Base-by-base conservation (phyloP, 1,140 invertebrate species). In the Ips nitidus region DNA sequence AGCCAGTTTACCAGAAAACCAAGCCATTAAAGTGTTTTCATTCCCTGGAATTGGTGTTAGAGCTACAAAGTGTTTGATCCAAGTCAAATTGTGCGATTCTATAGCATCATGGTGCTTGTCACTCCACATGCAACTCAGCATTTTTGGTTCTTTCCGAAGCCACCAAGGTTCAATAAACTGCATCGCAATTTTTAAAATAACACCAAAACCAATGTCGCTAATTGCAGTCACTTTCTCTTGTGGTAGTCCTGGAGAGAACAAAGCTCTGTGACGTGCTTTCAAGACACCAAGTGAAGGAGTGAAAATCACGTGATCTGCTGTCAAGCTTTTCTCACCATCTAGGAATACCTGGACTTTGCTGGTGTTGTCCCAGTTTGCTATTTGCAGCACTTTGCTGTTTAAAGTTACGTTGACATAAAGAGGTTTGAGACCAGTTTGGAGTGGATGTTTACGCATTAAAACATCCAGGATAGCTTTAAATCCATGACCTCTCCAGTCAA, bases 131-230 rank as follows among this genome's bases (percentile, higher is more conserved):
- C 85, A 53, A 81, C 81, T 67, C 83, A 79, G 36, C 7, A 64
- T 61, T 37, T 50, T 64, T 5, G 61, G 39, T 5, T 41, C 38
- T 4, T 82, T 62, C 43, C 82, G 89, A 75, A 59, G 82, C 78
- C 66, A 75, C 78, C 60, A 56, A 36, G 89, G 76, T 2, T 82
- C 74, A 1, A 83, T 74, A 72, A 89, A 92, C 74, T 89, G 84
- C 36, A 92, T 74, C 73, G 89, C 93, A 56, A 95, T 86, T 80
- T 94, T 94, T 76, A 91, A 86, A 0, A 93, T 85, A 1, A 87
- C 86, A 42, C 90, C 91, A 73, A 91, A 84, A 7, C 86, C 86
- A 1, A 93, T 77, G 6, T 84, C 83, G 77, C 87, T 81, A 40
- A 91, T 90, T 0, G 86, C 81, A 37, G 80, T 79, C 1, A 85